Conservation (phyloP, 1,140 invertebrate species). For the Lepidurus packardi region DNA sequence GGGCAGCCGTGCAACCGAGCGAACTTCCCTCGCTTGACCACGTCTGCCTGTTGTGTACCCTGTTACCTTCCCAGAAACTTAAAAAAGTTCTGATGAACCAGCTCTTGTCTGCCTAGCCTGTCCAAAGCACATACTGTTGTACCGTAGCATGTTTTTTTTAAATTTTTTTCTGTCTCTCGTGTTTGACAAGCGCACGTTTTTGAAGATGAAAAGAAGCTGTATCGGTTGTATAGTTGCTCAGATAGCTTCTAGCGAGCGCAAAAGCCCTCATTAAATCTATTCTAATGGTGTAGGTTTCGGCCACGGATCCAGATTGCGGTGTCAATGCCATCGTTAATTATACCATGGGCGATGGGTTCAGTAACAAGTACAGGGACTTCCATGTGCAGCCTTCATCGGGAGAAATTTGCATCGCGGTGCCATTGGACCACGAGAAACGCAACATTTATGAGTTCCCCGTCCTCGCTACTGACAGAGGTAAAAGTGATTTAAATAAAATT, state of each 20-base stretch:
- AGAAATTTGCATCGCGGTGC: conserved; percentile 75
- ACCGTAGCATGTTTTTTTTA: not conserved
- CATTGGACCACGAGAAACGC: conserved; percentile 79
- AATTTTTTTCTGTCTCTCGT: not conserved
- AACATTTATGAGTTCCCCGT: conserved; percentile 85
- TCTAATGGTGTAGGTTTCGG: conserved; percentile 65
- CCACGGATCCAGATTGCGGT: conserved; percentile 88
- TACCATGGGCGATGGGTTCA: conserved; percentile 66
- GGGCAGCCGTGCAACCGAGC: too few relatives aligned
- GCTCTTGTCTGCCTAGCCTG: not conserved
- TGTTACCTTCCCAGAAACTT: not conserved
- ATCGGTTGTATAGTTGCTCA: too few relatives aligned
- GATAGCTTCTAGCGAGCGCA: not conserved
- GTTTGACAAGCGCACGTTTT: not conserved
- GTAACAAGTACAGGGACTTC: conserved; percentile 61
- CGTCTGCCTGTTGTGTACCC: not conserved
- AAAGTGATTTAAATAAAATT: conserved; percentile 38
- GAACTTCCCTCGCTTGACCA: not conserved
- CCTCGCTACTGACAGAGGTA: conserved; percentile 89
- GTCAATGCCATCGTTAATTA: conserved; percentile 92
- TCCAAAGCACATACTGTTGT: not conserved
- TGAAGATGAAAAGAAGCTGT: too few relatives aligned
- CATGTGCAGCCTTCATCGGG: conserved; percentile 72
- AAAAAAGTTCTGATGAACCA: not conserved
- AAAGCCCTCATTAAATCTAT: conserved; percentile 12